Base-by-base conservation (phyloP, 1,140 invertebrate genomes). In the Odontomachus brunneus region DNA sequence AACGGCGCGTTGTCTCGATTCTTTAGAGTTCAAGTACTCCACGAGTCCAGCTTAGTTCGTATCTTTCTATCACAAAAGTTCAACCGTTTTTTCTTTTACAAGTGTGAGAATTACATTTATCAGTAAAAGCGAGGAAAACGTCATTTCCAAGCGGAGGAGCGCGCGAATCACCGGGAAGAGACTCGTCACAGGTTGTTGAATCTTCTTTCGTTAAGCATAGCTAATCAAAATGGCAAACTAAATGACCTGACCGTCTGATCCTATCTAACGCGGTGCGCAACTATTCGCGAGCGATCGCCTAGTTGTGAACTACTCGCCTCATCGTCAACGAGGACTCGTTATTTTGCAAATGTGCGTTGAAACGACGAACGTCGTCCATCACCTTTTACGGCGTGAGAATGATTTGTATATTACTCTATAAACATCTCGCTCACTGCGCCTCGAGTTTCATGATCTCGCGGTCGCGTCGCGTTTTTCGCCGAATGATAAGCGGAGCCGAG, bases 371-470 rank as follows among this genome's bases (percentile, higher is more conserved):
- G n/a, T 73, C 55, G 17, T n/a, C 44, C 38, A n/a, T 7, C 3
- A 74, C n/a, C n/a, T 2, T 24, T 48, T 38, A 38, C 9, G 24
- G 33, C 14, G 38, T 49, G 51, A 73, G 71, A 60, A 60, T 14
- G n/a, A 66, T 65, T 65, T 76, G 24, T 69, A 69, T 14, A 55
- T 69, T 66, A 57, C 24, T 24, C 22, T 57, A 57, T n/a, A 44
- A 80, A 22, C 12, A 24, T 38, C 53, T 69, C 33, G 29, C 55
- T 9, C 22, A 14, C 2, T 22, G 15, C 48, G 14, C 11, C 49
- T 78, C 65, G 33, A 67, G 63, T 80, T 57, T 48, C 4, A 7
- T 17, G 33, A 80, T 69, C 4, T 57, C 38, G 17, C 14, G 26
- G 29, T 67, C 29, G 7, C 57, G 14, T 33, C 29, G 15, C 5